Percentiles rank a stretch among this genome's conserved stretches.
phyloP scores from a whole-genome alignment of 2,888 invertebrate genomes.

The Galerucella nymphaeae region DNA sequence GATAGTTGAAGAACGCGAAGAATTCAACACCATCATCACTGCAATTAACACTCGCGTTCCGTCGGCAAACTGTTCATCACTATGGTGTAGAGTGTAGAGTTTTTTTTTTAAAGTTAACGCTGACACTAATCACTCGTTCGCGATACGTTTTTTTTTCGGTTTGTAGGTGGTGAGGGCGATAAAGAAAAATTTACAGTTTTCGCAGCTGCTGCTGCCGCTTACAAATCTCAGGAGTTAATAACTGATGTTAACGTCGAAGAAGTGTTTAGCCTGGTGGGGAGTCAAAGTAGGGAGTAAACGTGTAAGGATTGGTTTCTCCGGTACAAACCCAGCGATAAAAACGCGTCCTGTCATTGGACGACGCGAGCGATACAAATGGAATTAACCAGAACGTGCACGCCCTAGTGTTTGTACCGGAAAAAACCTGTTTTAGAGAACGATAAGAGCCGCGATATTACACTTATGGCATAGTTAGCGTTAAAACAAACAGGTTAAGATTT shows the following conservation, averaged over 20 bases:
- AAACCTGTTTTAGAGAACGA: conserved; percentile 57
- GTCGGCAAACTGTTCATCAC: conserved; percentile 14
- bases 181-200: conserved; percentile 31
- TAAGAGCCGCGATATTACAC: conserved; percentile 60
- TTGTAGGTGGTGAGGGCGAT: conserved; percentile 32
- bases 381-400: conserved; percentile 54
- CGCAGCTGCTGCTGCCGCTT: conserved; percentile 60
- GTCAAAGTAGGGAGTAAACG: conserved; percentile 47
- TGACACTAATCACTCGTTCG: conserved; percentile 5
- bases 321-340: conserved; percentile 46
- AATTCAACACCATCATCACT: conserved; percentile 30
- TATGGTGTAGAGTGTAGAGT: neutral
- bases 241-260: conserved; percentile 53
- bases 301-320: conserved; percentile 50
- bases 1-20: conserved; percentile 7
- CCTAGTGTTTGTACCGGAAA: conserved; percentile 56
- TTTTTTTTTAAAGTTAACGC: neutral
- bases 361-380: conserved; percentile 57
- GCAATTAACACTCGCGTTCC: conserved; percentile 19
- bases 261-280: conserved; percentile 37
- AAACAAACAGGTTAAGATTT: conserved; percentile 59
- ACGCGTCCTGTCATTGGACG: conserved; percentile 53
- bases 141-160: conserved; percentile 10
- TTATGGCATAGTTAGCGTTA: conserved; percentile 59
- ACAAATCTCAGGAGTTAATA: conserved; percentile 63